Base-by-base conservation (phyloP, 1,140 invertebrate genomes). In the Ganaspis sp. region DNA sequence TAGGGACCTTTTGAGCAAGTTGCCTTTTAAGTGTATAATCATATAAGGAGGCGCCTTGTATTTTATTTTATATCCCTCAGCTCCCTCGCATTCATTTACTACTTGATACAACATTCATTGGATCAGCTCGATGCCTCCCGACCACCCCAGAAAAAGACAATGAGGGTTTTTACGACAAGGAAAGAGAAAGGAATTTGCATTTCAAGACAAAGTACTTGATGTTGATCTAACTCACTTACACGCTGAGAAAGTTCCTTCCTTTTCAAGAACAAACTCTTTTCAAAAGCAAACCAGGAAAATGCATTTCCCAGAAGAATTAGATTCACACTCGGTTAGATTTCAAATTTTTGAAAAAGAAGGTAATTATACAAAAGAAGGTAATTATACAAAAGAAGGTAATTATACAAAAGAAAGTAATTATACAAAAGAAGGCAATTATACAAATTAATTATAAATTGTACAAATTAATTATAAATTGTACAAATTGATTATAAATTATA, bases 1-100 rank as follows among this genome's bases (percentile, higher is more conserved):
- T 26, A 64, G 58, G 58, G 58, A 64, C 58, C 26, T 64, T 64
- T 29, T 64, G 26, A 71, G 37, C 81, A 85, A 86, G 84, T 58
- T 86, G 64, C 84, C 84, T 78, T 86, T 86, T 85, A 87, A 84
- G 84, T 83, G 53, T 81, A 64, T 73, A 45, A 45, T 26, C 73
- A 40, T 72, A 69, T 54, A 75, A 40, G 74, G 76, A 38, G 45
- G 45, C 45, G 45, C 45, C n/a, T n/a, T 49, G 45, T 49, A 49
- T 49, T 49, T 49, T 49, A n/a, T 49, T 17, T 49, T 49, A 49
- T 49, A 49, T 49, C 17, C 45, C n/a, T n/a, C 12, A n/a, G n/a
- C 3, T 9, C 38, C 38, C 45, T 49, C n/a, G 45, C 17, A 8
- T 6, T 49, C 3, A 64, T 64, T 12, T 19, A 29, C 3, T 0